Base-by-base conservation (phyloP, 2,113 vertebrate species). In the Takifugu flavidus region DNA sequence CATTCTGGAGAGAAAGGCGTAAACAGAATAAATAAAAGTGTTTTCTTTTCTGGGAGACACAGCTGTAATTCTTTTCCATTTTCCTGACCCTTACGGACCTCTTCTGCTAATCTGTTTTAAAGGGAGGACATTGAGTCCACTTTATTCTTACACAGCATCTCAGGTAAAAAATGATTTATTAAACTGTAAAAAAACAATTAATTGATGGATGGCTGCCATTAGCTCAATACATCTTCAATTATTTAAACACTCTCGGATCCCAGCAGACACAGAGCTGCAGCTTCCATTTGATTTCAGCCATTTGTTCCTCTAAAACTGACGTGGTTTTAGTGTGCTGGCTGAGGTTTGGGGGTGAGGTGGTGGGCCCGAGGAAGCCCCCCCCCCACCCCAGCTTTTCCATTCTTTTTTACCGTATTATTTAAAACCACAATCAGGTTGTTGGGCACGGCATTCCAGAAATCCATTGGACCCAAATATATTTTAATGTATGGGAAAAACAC, bases 401-500 rank as follows among this genome's bases (percentile, higher is more conserved):
- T 5, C 31, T 56, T 70, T 43, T 31, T 81, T 82, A 74, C 74
- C 66, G 49, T 52, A 58, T 74, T 49, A 65, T 79, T 72, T 60
- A 53, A 63, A 63, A 49, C 59, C 65, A 20, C 67, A 49, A 68
- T 63, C 52, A 70, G 13, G 67, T 77, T 59, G 67, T 27, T 60
- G 44, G 55, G 70, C 10, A 3, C 49, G 29, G 56, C 59, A 62
- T 80, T 80, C 64, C 53, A 69, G 25, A 56, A 31, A 51, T 44
- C 15, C 50, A 77, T 58, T 74, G 65, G 62, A 59, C 54, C 58
- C 46, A 71, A 75, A 70, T 82, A 59, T 77, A 72, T 49, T 84
- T 72, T 58, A 56, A 14, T 46, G 46, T 28, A 59, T 54, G 54
- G 51, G 49, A 67, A 56, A 67, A 13, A 68, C 53, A 69, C 1